Evolutionary conservation across 2,797 vertebrate species (phyloP).

Genomic region (Anguilla pacifica): DNA sequence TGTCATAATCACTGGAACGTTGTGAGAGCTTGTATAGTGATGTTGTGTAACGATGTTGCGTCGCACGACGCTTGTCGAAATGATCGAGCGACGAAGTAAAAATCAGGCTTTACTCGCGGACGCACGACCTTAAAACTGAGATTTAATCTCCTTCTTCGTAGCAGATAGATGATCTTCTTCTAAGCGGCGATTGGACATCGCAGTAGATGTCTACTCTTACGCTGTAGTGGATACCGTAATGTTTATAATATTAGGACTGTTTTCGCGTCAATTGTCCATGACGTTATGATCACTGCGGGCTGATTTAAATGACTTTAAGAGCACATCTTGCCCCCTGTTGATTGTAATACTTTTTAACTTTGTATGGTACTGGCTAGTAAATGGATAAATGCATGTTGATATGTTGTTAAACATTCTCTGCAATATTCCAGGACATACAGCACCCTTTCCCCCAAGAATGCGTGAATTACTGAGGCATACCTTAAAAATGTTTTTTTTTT

Average conservation of each 20-base stretch:
- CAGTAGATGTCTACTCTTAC: slow-evolving; percentile 37
- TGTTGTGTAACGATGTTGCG: neutral
- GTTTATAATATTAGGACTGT: neutral
- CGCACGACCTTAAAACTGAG: slow-evolving; percentile 25
- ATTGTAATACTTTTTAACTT: neutral
- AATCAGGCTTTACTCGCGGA: no score
- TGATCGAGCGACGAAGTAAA: no score
- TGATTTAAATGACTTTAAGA: neutral
- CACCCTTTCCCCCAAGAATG: neutral
- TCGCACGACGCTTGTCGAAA: no score
- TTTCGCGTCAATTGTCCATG: neutral
- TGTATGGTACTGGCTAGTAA: neutral
- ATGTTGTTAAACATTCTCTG: neutral
- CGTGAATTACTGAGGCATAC: neutral
- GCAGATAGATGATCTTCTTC: neutral
- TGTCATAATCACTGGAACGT: neutral
- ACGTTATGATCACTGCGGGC: neutral
- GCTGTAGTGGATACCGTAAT: slow-evolving; percentile 20
- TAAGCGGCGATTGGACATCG: slow-evolving; percentile 29
- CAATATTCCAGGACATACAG: neutral
- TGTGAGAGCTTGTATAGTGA: neutral
- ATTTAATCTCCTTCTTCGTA: neutral
- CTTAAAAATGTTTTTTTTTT: slow-evolving; percentile 17
- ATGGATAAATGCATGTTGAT: neutral
- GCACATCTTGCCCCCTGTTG: neutral